Conservation (phyloP, 2,797 vertebrate species). For the Brachymystax lenok region DNA sequence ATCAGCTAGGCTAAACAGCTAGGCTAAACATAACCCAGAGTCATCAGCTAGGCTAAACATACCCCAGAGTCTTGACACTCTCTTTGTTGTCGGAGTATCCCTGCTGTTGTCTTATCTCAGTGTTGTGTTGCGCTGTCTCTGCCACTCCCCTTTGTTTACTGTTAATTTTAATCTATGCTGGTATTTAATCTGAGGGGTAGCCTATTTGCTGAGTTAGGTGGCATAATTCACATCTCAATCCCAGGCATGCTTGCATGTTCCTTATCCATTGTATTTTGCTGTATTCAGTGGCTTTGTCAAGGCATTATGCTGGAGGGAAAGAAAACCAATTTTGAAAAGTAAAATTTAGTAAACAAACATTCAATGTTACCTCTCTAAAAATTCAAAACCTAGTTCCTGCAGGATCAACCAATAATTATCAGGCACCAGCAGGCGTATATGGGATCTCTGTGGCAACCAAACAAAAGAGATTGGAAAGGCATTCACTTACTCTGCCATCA, state of each 20-base stretch:
- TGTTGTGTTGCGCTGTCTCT: not conserved
- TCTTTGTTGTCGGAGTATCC: not conserved
- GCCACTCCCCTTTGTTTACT: not conserved
- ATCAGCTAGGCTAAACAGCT: no score
- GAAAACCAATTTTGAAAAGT: not conserved
- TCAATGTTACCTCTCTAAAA: not conserved
- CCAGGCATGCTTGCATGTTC: conserved; percentile 15
- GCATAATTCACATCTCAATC: conserved; percentile 23
- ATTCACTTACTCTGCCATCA: not conserved
- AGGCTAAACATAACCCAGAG: no score
- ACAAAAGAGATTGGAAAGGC: not conserved
- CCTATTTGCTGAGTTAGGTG: conserved; percentile 26
- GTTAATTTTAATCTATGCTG: conserved; percentile 41
- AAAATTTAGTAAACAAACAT: not conserved
- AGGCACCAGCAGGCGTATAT: not conserved
- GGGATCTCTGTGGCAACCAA: not conserved
- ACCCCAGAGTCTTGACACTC: not conserved
- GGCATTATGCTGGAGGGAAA: not conserved
- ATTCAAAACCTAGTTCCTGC: not conserved
- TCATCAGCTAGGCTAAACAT: no score
- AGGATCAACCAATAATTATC: not conserved
- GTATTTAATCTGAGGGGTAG: conserved; percentile 48
- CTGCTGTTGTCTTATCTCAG: not conserved
- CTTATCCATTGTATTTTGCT: conserved; percentile 8
- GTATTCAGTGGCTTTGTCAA: not conserved